Percentiles rank a stretch among this genome's conserved stretches.
These are phyloP conservation scores for Chrysopilus asiliformis DNA, from an alignment of 2,888 invertebrate genomes.

Conservation along the genomic window DNA sequence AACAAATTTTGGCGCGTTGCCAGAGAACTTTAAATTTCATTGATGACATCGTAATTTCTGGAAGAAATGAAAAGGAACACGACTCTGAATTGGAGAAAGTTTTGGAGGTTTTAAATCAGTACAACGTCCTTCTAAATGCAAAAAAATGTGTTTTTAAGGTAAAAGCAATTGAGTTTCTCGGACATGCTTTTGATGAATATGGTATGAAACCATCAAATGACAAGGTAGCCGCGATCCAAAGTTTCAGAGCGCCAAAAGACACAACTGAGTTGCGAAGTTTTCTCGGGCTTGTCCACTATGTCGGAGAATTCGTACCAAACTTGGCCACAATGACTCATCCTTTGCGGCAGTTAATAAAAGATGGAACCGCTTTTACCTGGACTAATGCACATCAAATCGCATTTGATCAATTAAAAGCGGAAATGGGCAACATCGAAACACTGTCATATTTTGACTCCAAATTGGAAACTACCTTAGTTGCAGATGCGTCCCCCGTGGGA, in stretches of 20 bases:
- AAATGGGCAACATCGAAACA: slow-evolving; percentile 8
- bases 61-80: no score
- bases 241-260: not conserved
- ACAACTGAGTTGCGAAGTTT: slow-evolving; percentile 17
- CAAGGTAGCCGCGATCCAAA: not conserved
- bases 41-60: no score
- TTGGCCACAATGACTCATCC: slow-evolving; percentile 10
- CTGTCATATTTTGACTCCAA: slow-evolving; percentile 22
- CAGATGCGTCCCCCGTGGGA: slow-evolving; percentile 26
- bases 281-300: slow-evolving; percentile 23
- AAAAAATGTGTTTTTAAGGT: no score
- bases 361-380: slow-evolving; percentile 21
- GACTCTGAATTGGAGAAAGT: no score
- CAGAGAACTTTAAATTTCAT: no score
- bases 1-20: no score
- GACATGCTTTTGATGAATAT: not conserved
- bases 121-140: no score
- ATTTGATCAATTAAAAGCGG: slow-evolving; percentile 19
- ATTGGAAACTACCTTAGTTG: slow-evolving; percentile 22
- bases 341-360: slow-evolving; percentile 7
- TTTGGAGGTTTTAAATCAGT: no score
- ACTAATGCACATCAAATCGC: slow-evolving; percentile 17
- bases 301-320: slow-evolving; percentile 19
- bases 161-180: not conserved
- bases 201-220: not conserved